phyloP scores from a whole-genome alignment of 2,113 vertebrate species.

The Zapornia atra region DNA sequence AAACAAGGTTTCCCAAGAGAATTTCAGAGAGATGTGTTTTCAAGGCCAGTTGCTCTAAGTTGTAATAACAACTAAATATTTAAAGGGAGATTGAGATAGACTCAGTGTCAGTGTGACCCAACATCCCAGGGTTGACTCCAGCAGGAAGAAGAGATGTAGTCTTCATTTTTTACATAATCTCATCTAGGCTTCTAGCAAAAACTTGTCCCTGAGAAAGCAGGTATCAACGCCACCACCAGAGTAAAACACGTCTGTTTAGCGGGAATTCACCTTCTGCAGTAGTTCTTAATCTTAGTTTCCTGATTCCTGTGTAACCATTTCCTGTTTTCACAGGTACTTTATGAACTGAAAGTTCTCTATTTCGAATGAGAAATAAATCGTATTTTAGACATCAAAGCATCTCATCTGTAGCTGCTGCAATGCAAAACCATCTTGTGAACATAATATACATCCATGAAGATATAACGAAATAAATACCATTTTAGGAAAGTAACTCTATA shows the following conservation, averaged over 20 bases:
- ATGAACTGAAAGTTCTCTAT: not conserved
- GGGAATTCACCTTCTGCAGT: not conserved
- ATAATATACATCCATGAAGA: not conserved
- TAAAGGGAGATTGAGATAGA: not conserved
- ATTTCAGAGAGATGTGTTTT: rapidly evolving
- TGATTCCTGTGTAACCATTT: not conserved
- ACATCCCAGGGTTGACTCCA: not conserved
- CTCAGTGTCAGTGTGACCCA: too few species aligned
- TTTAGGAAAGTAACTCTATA: not conserved
- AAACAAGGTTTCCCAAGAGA: not conserved
- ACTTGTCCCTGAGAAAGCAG: not conserved
- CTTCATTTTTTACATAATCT: not conserved
- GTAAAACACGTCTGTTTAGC: not conserved
- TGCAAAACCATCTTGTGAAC: not conserved
- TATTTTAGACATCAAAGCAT: not conserved
- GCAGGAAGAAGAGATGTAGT: not conserved
- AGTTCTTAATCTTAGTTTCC: not conserved
- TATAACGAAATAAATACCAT: not conserved
- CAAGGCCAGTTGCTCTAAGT: not conserved
- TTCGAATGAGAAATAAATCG: not conserved
- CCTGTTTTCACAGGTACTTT: not conserved
- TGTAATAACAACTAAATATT: not conserved
- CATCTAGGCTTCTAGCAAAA: not conserved
- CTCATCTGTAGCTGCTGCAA: not conserved
- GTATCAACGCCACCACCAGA: not conserved